Base-by-base conservation (phyloP, 2,113 vertebrate species). In the Pyrgilauda ruficollis region DNA sequence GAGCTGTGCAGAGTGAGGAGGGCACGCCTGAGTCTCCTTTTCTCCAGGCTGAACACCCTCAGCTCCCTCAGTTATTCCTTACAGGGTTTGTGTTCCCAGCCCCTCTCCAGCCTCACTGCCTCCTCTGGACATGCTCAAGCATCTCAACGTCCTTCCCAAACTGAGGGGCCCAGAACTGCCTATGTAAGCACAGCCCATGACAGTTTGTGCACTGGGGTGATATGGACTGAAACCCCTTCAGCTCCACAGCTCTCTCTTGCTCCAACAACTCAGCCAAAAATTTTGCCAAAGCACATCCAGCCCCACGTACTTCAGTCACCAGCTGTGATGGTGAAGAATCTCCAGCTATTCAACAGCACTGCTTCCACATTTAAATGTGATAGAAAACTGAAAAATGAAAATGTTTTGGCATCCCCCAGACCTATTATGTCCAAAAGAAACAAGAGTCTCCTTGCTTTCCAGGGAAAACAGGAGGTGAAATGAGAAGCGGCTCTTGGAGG, bases 391-490 rank as follows among this genome's bases (percentile, higher is more conserved):
- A 53, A 67, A 49, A 73, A 56, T 30, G 7, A 79, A 79, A 72
- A 30, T 14, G 22, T 7, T 47, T 47, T 88, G 59, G 82, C 95
- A 67, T 66, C 14, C 15, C 43, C 14, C 10, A 44, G n/a, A 58
- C 3, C 7, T 58, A 13, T 64, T 30, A 10, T 10, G 9, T 74
- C 82, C 85, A 94, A 92, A 56, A 92, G 67, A 95, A 91, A 84
- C 50, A 94, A 89, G 68, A 7, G 15, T 68, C 18, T 59, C 15
- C 23, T 39, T 81, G 68, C 79, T 91, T 97, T 90, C 85, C 90
- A 94, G 76, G 72, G 50, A 92, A 94, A 94, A 92, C 88, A 95
- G 78, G 85, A 94, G 46, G 31, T 73, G 90, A 94, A 96, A 93
- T 63, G 28, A 81, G 77, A 95, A 77, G 79, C 1, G 0, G 55